A percentile compares a stretch with the other conserved stretches of the same genome.
These are phyloP conservation scores for Venusia cambrica DNA, from an alignment of 2,888 invertebrate species.

Conservation along the genomic window DNA sequence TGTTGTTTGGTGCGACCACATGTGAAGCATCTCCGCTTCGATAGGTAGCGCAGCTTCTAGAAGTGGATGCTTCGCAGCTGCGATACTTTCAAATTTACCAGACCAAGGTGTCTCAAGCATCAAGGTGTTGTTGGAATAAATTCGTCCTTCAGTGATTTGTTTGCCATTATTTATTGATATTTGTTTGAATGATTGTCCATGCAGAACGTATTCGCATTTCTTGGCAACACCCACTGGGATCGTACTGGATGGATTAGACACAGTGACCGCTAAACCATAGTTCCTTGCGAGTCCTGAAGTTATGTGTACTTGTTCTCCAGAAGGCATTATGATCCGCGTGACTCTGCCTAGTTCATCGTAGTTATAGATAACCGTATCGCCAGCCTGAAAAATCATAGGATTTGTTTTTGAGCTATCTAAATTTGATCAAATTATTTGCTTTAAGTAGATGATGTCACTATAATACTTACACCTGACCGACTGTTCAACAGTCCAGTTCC, in stretches of 20 bases:
- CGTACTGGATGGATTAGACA: slow-evolving; percentile 79
- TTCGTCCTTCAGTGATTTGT: slow-evolving; percentile 87
- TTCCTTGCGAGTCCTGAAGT: slow-evolving; percentile 88
- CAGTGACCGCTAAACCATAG: slow-evolving; percentile 88
- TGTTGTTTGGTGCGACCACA: slow-evolving; percentile 92
- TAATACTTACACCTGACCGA: slow-evolving; percentile 86
- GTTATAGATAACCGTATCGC: slow-evolving; percentile 93
- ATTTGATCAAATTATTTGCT: too few species aligned
- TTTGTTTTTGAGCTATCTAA: too few species aligned
- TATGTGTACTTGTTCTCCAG: slow-evolving; percentile 92
- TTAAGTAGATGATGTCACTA: too few species aligned
- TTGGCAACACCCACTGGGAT: slow-evolving; percentile 78
- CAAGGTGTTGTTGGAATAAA: slow-evolving; percentile 89
- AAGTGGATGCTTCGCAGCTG: slow-evolving; percentile 90
- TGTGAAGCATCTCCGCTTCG: slow-evolving; percentile 94
- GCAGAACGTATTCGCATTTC: slow-evolving; percentile 82
- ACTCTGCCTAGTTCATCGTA: slow-evolving; percentile 95
- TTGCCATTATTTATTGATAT: slow-evolving; percentile 86
- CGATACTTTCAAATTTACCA: slow-evolving; percentile 87
- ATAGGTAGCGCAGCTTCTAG: slow-evolving; percentile 91
- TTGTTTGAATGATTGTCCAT: slow-evolving; percentile 84
- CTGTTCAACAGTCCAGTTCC: slow-evolving; percentile 93
- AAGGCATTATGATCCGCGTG: slow-evolving; percentile 92
- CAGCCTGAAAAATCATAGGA: slow-evolving; percentile 85
- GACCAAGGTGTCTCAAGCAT: slow-evolving; percentile 88